phyloP scores from a whole-genome alignment of 2,888 invertebrate genomes.

The Drosophila barbarae region DNA sequence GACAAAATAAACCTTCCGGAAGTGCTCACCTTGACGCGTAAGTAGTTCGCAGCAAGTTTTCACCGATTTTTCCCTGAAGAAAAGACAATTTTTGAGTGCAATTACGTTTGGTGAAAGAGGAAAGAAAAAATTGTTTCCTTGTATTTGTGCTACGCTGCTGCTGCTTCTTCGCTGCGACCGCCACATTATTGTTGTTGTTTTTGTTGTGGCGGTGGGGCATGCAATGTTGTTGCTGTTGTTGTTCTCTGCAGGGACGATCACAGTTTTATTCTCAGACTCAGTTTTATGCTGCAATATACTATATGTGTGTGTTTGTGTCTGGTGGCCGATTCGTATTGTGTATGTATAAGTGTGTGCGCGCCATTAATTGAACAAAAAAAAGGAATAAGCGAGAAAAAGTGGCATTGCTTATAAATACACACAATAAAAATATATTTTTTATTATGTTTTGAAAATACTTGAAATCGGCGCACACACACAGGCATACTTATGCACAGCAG shows the following conservation, averaged over 20 bases:
- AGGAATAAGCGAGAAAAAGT: constrained; percentile 36
- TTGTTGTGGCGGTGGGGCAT: constrained; percentile 33
- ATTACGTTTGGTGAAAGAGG: constrained; percentile 59
- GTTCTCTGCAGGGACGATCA: constrained; percentile 52
- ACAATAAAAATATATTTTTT: constrained; percentile 68
- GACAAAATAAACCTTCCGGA: constrained; percentile 41
- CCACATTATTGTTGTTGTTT: constrained; percentile 47
- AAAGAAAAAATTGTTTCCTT: constrained; percentile 53
- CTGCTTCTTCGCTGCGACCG: constrained; percentile 49
- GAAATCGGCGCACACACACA: constrained; percentile 36
- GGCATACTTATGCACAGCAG: constrained; percentile 21
- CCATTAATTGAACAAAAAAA: constrained; percentile 65
- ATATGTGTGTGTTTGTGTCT: constrained; percentile 16
- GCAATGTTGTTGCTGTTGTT: constrained; percentile 52
- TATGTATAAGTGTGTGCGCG: constrained; percentile 54
- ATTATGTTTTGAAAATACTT: constrained; percentile 73
- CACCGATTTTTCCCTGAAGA: constrained; percentile 43
- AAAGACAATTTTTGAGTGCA: constrained; percentile 47
- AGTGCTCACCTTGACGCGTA: constrained; percentile 58
- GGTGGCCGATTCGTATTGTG: constrained; percentile 11
- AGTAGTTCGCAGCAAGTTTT: constrained; percentile 57
- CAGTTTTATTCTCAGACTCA: constrained; percentile 66
- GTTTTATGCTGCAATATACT: constrained; percentile 64
- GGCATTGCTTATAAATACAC: constrained; percentile 69
- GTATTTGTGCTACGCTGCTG: constrained; percentile 52